phyloP scores from a whole-genome alignment of 2,797 vertebrate species.

The Galago senegalensis region DNA sequence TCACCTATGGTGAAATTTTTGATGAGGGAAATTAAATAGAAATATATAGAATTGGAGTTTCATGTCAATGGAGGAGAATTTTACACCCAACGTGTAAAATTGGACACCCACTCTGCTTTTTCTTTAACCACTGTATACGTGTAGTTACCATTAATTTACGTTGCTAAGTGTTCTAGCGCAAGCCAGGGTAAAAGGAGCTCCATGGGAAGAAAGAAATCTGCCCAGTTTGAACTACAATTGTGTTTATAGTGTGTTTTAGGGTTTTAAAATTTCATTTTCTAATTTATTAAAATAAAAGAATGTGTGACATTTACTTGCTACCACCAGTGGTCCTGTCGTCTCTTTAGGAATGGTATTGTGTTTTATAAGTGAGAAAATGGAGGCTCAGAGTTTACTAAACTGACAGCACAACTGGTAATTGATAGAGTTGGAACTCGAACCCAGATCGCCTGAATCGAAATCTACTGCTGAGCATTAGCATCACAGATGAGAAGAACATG shows the following conservation, averaged over 20 bases:
- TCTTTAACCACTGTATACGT: neutral
- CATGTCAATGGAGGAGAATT: neutral
- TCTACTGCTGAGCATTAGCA: neutral
- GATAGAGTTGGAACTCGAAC: neutral
- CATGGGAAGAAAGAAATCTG: neutral
- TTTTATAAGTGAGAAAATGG: neutral
- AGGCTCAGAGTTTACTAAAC: neutral
- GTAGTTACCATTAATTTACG: neutral
- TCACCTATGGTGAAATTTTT: conserved; percentile 9
- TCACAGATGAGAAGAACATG: neutral
- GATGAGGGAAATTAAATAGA: neutral
- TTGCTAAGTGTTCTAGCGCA: neutral
- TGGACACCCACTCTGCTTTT: neutral
- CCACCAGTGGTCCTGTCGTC: neutral
- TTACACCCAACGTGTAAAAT: neutral
- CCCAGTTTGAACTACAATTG: neutral
- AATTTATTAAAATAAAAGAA: neutral
- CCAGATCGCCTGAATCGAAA: neutral
- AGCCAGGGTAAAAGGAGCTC: neutral
- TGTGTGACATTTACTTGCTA: neutral
- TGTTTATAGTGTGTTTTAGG: neutral
- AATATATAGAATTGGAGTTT: conserved; percentile 37
- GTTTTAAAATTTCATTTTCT: neutral
- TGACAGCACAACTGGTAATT: neutral
- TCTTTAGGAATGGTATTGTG: neutral